These are phyloP conservation scores for Philereme vetulata DNA, from an alignment of 2,888 invertebrate genomes.

Conservation along the genomic window DNA sequence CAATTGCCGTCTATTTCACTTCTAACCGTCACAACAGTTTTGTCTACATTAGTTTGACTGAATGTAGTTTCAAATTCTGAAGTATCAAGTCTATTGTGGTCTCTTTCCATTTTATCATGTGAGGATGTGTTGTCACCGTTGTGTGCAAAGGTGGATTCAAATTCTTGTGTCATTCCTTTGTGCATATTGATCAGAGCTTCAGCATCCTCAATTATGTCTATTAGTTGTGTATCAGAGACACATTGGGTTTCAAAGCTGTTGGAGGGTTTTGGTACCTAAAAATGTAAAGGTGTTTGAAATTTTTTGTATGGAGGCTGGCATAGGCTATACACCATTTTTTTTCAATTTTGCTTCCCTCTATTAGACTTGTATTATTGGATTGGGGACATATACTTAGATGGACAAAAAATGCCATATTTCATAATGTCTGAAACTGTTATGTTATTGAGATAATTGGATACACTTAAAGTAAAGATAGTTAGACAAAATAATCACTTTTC, in stretches of 20 bases:
- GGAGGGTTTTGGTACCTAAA: conserved; percentile 45
- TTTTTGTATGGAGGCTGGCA: no score
- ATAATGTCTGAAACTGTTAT: no score
- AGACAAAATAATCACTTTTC: no score
- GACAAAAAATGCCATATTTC: no score
- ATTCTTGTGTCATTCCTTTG: conserved; percentile 61
- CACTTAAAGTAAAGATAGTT: no score
- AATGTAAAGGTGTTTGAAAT: conserved; percentile 11
- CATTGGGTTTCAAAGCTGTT: conserved; percentile 69
- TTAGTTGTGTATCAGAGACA: conserved; percentile 66
- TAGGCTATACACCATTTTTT: no score
- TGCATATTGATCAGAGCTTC: conserved; percentile 52
- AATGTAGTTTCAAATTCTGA: conserved; percentile 34
- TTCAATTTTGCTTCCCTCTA: no score
- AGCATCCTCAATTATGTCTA: conserved; percentile 62
- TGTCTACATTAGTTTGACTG: conserved; percentile 25
- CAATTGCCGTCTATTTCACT: conserved; percentile 7
- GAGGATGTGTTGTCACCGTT: conserved; percentile 1
- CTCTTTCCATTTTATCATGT: conserved; percentile 8
- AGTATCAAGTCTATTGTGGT: conserved; percentile 7
- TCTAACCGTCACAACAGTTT: conserved; percentile 10
- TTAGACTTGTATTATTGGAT: no score
- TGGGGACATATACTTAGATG: no score
- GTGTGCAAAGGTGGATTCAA: conserved; percentile 51
- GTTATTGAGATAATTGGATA: no score